Base-by-base conservation (phyloP, 2,113 vertebrate genomes). In the Zapornia atra region DNA sequence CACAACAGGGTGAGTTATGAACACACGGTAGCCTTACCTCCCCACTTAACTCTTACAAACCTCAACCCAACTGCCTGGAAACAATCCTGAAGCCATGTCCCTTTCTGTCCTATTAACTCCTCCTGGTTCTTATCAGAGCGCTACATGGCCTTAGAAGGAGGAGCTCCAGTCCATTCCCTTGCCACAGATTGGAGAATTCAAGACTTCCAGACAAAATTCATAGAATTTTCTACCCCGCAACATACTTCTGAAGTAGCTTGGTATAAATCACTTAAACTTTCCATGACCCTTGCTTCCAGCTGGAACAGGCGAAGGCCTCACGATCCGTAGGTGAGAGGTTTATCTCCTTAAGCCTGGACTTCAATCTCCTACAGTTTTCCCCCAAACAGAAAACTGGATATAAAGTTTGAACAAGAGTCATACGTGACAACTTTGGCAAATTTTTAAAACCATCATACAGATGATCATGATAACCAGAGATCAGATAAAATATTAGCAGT, bases 221-320 rank as follows among this genome's bases (percentile, higher is more conserved):
- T 1, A 42, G 16, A 12, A 66, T 60, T 94, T 92, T 77, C 31
- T 31, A 68, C 2, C 22, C 15, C 2, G 5, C n/a, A 69, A 34
- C 4, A 7, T 19, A n/a, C 11, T 77, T 36, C 48, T 3, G 13
- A 71, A 73, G 24, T 11, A 66, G 24, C 11, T 63, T 64, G 9
- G 12, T 28, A 15, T 51, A 86, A 84, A 44, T 15, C 5, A 64
- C 11, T 25, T n/a, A 19, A 51, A 51, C 19, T n/a, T 85, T 61
- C 8, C 0, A 0, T 1, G 1, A 63, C 38, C 31, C 76, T 50
- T 40, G 38, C 22, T 21, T 88, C 28, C 46, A 63, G 14, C 9
- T 76, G 20, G 34, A 86, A 48, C 19, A 48, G 48, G 48, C 48
- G 20, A 48, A 48, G 48, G 20, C 21, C 48, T 48, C 48, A 11